Base-by-base conservation (phyloP, 2,888 invertebrate genomes). In the Masnerella sp. region DNA sequence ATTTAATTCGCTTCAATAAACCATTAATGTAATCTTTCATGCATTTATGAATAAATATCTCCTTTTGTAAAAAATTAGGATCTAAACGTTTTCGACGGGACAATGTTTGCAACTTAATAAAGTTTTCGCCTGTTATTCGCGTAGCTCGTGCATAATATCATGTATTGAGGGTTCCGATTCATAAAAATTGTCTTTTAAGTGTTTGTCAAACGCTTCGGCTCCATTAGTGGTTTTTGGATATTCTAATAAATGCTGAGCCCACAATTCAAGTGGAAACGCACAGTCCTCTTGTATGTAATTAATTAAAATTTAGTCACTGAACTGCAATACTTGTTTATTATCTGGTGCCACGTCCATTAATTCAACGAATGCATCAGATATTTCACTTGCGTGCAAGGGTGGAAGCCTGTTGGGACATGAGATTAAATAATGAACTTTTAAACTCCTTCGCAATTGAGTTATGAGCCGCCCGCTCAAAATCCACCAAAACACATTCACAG, bases 181-280 rank as follows among this genome's bases (percentile, higher is more conserved):
- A n/a, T n/a, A n/a, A n/a, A n/a, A n/a, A n/a, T 65, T 65, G n/a
- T 51, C 47, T 20, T 65, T 45, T 2, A 65, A 20, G 38, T 56
- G 54, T 15, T 8, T 36, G 8, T 65, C 47, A 11, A 38, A 65
- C 0, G 34, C 36, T 34, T 65, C 64, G 18, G 52, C 52, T 22
- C 52, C 54, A 15, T 64, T 64, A 0, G 54, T 43, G 9, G 64
- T 51, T 11, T 15, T 7, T 12, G 43, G 52, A 2, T 43, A 7
- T 5, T 43, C 30, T 0, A 5, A 25, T 7, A 3, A 11, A 18
- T 22, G 4, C 20, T 64, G 40, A 7, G 64, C 30, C 54, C 64
- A 64, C 11, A 64, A 43, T 4, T 2, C 2, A n/a, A 45, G 36
- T n/a, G 36, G 36, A 25, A 11, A 36, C 8, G 9, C 22, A 32